phyloP scores from a whole-genome alignment of 2,888 invertebrate genomes.

The Orthosia incerta region DNA sequence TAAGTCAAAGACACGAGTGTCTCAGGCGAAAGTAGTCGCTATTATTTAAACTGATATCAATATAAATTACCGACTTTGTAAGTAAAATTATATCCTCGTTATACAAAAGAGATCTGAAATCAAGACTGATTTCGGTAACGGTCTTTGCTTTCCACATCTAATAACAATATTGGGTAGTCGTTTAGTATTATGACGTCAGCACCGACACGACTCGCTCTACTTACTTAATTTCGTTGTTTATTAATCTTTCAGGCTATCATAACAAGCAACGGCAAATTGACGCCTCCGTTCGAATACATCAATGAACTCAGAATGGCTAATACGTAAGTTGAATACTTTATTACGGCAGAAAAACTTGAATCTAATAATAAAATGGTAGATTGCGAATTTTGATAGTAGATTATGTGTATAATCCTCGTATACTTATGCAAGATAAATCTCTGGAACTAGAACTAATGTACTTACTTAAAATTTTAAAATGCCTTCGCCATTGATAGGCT shows the following conservation, averaged over 20 bases:
- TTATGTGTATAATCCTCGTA: background rate
- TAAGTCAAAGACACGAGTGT: slow-evolving; percentile 15
- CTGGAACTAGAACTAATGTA: too few species aligned
- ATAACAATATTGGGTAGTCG: background rate
- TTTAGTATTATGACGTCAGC: background rate
- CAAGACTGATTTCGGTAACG: background rate
- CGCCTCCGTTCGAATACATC: slow-evolving; percentile 98
- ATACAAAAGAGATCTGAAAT: background rate
- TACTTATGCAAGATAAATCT: too few species aligned
- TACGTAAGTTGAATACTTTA: slow-evolving; percentile 83
- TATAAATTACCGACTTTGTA: background rate
- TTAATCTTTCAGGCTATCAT: slow-evolving; percentile 96
- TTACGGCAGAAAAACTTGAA: background rate
- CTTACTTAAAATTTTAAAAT: too few species aligned
- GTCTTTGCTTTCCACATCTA: background rate
- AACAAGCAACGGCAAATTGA: slow-evolving; percentile 98
- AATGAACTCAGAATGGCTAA: slow-evolving; percentile 95
- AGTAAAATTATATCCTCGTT: background rate
- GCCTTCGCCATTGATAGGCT: too few species aligned
- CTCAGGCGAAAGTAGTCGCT: background rate
- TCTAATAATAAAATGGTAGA: background rate
- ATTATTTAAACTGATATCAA: background rate
- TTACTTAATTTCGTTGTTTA: background rate
- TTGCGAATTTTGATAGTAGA: background rate
- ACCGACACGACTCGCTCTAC: background rate